Base-by-base conservation (phyloP, 2,888 invertebrate genomes). In the Heliothis peltigera region DNA sequence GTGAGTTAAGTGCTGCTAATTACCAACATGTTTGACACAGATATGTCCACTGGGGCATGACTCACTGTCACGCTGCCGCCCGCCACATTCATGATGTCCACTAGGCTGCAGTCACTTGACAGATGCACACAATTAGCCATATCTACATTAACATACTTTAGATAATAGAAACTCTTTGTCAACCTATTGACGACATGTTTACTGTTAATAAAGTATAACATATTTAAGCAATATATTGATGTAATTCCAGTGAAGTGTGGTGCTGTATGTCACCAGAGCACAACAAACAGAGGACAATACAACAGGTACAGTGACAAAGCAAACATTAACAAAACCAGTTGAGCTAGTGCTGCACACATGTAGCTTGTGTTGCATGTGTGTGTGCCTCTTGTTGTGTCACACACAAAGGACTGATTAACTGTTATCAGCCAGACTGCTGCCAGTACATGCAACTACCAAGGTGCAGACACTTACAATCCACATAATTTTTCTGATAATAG, bases 1-100 rank as follows among this genome's bases (percentile, higher is more conserved):
- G n/a, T 15, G 35, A 49, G 22, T 54, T n/a, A 39, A 55, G 35
- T 52, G 25, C 74, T 70, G 66, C 75, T 84, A 80, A 84, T 84
- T 81, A 82, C 77, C 75, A 75, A 80, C 82, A 79, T 74, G 77
- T 80, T 81, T 82, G 81, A 81, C 85, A 84, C 77, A 82, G 74
- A 82, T 83, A 70, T 58, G 28, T n/a, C 0, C 1, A 22, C 32
- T 51, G 15, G 4, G 0, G 22, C 48, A 54, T 70, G 56, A 75
- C 10, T 59, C 64, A 72, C 48, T 49, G 35, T 51, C 28, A 15
- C 8, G 10, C 6, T 1, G 35, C 1, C 0, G 8, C 18, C 15
- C 12, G 0, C 21, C 42, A 39, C 8, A 21, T 19, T 28, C 5
- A 5, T 25, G 43, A 15, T 10, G 12, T 5, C 25, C 17, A 46